Evolutionary conservation across 2,113 vertebrate species (phyloP), one percentile per base, ranked within the genome.

Genomic region (Pampusana beccarii): DNA sequence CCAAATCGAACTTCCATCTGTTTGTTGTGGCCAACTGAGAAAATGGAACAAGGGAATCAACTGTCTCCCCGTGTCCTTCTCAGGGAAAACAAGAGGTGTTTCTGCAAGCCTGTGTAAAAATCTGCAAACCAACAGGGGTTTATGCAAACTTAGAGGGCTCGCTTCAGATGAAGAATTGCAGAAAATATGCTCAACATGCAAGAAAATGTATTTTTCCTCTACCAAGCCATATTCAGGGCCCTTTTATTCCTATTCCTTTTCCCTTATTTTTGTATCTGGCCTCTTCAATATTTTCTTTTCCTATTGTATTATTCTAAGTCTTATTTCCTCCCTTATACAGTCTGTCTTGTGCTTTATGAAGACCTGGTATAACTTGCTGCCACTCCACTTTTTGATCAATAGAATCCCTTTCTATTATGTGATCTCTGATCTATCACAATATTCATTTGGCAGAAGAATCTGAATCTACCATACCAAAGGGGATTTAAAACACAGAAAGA

Each of bases 201-300:
- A 53, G n/a, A 77, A 90, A 80, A 86, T 16, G 16, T 33, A 44
- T 82, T 96, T 90, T 93, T 80, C 42, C 84, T 78, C 89, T 73
- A 83, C 51, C 64, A 77, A 80, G 78, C 29, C 81, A 56, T 38
- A 48, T 66, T 79, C 38, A 31, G 70, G 53, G 48, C 33, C 33
- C 61, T 62, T 66, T 91, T 90, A 66, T 71, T 42, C 58, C 33
- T 23, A 14, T 53, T 75, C 60, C 13, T 11, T 46, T 1, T 60
- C 44, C 29, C 62, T 83, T 83, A n/a, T 13, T 88, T 88, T 86
- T 66, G 9, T 74, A 65, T 36, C 46, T 77, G 73, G 90, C 66
- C 62, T 92, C 72, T 78, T 93, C 84, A 84, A 1, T 34, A 74
- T 56, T 79, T 93, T 84, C 17, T 86, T 75, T 80, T 69, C 34